Evolutionary conservation across 2,113 vertebrate species (phyloP).

Genomic region (Athene cunicularia): DNA sequence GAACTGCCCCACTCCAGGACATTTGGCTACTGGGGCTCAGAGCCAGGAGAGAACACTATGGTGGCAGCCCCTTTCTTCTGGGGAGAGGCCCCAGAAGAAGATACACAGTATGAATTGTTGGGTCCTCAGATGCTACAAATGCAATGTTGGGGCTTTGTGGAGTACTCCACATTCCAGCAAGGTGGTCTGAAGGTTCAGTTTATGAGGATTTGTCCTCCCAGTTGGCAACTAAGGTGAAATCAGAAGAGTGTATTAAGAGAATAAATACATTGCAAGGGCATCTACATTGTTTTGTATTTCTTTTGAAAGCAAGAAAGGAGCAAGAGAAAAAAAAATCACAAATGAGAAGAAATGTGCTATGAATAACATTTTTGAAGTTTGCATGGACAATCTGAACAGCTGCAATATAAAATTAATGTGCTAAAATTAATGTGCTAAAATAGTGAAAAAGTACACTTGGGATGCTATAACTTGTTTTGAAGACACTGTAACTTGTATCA

Average conservation of each 20-base stretch:
- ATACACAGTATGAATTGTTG: background rate
- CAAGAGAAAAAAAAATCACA: background rate
- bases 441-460: background rate
- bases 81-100: background rate
- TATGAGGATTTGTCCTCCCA: background rate
- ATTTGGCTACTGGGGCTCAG: background rate
- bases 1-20: background rate
- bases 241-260: background rate
- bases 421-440: background rate
- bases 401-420: background rate
- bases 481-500: background rate
- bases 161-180: background rate
- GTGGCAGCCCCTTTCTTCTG: background rate
- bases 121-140: background rate
- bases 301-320: background rate
- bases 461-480: background rate
- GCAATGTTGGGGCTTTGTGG: background rate
- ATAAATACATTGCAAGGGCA: background rate
- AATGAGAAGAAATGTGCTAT: background rate
- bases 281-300: background rate
- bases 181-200: background rate
- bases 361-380: background rate
- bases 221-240: background rate
- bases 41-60: rapidly evolving
- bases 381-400: background rate